Evolutionary conservation across 2,113 vertebrate species (phyloP).

Genomic region (Pluvianellus socialis): DNA sequence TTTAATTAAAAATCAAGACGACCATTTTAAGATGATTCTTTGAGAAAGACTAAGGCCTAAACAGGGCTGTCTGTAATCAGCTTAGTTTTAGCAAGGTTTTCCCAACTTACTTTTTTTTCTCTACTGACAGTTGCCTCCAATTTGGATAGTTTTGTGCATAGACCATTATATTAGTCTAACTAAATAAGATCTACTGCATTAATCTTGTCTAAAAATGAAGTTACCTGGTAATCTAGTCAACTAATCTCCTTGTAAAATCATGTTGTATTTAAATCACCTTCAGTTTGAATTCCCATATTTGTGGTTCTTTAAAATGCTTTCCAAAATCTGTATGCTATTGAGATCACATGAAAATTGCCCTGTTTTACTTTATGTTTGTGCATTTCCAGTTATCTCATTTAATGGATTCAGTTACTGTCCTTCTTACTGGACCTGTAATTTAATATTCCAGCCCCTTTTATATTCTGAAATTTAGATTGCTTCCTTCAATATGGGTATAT

Average conservation of each 20-base stretch:
- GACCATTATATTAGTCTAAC: background rate
- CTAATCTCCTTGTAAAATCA: background rate
- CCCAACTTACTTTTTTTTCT: background rate
- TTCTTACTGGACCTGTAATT: background rate
- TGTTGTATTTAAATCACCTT: background rate
- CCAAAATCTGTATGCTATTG: background rate
- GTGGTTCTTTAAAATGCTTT: background rate
- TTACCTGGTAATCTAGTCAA: background rate
- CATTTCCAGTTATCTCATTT: background rate
- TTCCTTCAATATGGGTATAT: background rate
- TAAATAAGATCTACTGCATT: background rate
- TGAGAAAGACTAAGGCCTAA: background rate
- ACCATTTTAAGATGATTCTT: background rate
- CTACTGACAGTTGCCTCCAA: background rate
- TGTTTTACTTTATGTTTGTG: background rate
- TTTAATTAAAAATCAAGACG: background rate
- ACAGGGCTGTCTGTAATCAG: background rate
- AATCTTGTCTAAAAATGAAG: background rate
- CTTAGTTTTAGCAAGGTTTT: background rate
- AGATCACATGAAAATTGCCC: background rate
- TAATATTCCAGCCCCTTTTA: background rate
- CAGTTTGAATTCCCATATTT: background rate
- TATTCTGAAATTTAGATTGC: background rate
- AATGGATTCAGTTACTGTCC: background rate
- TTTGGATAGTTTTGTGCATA: background rate